Conservation (phyloP, 1,140 invertebrate species). For the Apis florea region DNA sequence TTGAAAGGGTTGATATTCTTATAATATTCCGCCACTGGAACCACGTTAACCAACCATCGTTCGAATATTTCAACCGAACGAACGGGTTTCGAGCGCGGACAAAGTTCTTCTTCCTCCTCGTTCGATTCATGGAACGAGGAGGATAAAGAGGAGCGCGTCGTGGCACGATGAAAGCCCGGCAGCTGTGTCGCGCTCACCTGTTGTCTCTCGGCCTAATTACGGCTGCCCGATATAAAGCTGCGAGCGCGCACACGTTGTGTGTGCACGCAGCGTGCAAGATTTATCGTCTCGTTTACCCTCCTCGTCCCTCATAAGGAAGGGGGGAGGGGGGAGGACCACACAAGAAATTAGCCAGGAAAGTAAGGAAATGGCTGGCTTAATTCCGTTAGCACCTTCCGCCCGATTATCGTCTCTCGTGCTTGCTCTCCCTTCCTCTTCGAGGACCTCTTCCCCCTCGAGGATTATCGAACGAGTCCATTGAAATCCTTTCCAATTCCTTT, state of each 20-base stretch:
- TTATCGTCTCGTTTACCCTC: constrained; percentile 60
- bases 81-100: no score
- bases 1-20: no score
- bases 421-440: no score
- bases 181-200: constrained; percentile 64
- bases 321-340: constrained; percentile 44
- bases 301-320: neutral
- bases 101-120: neutral
- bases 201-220: constrained; percentile 64
- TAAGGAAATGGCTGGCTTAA: constrained; percentile 51
- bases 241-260: constrained; percentile 8
- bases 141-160: no score
- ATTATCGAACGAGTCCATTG: no score
- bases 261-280: constrained; percentile 46
- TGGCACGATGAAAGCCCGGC: constrained; percentile 22
- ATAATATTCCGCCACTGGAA: no score
- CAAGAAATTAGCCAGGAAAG: constrained; percentile 56
- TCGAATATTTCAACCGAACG: no score
- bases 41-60: no score
- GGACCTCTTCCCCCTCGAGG: no score
- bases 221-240: constrained; percentile 52
- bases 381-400: constrained; percentile 48
- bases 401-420: constrained; percentile 13
- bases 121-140: neutral
- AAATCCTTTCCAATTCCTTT: no score